Conservation (phyloP, 1,140 invertebrate species). For the Philopotamus ludificatus region DNA sequence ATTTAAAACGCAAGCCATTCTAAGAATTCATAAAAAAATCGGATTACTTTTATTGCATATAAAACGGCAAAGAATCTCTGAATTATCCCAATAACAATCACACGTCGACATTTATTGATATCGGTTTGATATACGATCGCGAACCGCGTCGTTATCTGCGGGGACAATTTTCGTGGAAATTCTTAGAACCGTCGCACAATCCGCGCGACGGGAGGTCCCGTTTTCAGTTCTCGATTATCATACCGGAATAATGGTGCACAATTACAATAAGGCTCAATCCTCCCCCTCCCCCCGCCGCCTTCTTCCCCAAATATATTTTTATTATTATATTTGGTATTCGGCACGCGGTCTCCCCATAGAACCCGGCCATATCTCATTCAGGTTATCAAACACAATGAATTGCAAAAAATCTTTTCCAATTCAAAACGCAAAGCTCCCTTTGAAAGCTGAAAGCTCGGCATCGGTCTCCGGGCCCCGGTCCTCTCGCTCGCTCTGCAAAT, state of each 20-base stretch:
- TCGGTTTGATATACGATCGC: too few relatives aligned
- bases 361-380: conserved; percentile 41
- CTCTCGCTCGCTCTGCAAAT: conserved; percentile 36
- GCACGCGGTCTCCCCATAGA: conserved; percentile 20
- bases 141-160: not conserved
- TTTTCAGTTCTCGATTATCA: conserved; percentile 35
- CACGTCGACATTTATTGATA: too few relatives aligned
- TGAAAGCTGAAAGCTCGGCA: conserved; percentile 36
- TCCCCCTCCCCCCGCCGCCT: conserved; percentile 6
- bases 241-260: conserved; percentile 39
- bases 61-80: too few relatives aligned
- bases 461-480: conserved; percentile 1
- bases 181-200: conserved; percentile 17
- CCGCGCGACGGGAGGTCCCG: conserved; percentile 2
- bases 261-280: conserved; percentile 40
- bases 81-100: too few relatives aligned
- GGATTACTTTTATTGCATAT: too few relatives aligned
- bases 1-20: not conserved
- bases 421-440: conserved; percentile 29
- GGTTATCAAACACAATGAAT: conserved; percentile 43
- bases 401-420: conserved; percentile 42
- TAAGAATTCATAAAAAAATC: not conserved
- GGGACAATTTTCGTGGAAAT: not conserved
- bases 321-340: conserved; percentile 41
- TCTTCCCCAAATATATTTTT: too few relatives aligned